A percentile compares a stretch with the other conserved stretches of the same genome.
These are phyloP conservation scores for Andrena praecox DNA, from an alignment of 2,888 invertebrate species.

Conservation along the genomic window DNA sequence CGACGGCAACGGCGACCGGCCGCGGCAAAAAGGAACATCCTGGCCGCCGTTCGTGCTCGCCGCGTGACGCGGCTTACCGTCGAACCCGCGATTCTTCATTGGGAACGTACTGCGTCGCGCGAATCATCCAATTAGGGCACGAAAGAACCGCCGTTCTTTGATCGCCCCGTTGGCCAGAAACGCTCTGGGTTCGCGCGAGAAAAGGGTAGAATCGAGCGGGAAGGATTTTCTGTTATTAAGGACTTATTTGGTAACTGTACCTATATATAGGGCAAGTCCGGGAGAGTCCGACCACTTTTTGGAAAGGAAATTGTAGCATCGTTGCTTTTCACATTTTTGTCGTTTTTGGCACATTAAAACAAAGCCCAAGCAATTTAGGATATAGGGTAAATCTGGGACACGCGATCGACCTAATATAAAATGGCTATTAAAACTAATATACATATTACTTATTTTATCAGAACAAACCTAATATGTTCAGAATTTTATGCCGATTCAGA, in stretches of 20 bases:
- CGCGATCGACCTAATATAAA: too few relatives aligned
- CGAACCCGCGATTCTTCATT: conserved; percentile 38
- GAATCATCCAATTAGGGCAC: conserved; percentile 64
- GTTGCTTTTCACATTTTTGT: too few relatives aligned
- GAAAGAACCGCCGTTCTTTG: conserved; percentile 50
- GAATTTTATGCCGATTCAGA: too few relatives aligned
- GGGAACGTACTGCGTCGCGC: conserved; percentile 35
- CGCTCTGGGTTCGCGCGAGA: conserved; percentile 35
- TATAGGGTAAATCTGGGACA: too few relatives aligned
- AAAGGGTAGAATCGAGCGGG: not conserved
- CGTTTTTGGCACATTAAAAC: too few relatives aligned
- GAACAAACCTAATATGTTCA: too few relatives aligned
- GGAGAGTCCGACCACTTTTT: too few relatives aligned
- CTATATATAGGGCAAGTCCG: too few relatives aligned
- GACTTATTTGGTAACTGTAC: not conserved
- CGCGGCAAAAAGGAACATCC: conserved; percentile 3
- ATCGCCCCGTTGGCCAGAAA: conserved; percentile 50
- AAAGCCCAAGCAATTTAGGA: too few relatives aligned
- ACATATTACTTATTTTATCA: too few relatives aligned
- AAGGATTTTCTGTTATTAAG: not conserved
- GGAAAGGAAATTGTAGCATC: too few relatives aligned
- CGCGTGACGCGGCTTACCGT: conserved; percentile 32
- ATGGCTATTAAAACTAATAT: too few relatives aligned
- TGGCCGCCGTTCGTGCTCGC: conserved; percentile 14
- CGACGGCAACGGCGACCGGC: conserved; percentile 9